These are phyloP conservation scores for Dipodomys stephensi DNA, from an alignment of 2,113 vertebrate species.

Conservation along the genomic window DNA sequence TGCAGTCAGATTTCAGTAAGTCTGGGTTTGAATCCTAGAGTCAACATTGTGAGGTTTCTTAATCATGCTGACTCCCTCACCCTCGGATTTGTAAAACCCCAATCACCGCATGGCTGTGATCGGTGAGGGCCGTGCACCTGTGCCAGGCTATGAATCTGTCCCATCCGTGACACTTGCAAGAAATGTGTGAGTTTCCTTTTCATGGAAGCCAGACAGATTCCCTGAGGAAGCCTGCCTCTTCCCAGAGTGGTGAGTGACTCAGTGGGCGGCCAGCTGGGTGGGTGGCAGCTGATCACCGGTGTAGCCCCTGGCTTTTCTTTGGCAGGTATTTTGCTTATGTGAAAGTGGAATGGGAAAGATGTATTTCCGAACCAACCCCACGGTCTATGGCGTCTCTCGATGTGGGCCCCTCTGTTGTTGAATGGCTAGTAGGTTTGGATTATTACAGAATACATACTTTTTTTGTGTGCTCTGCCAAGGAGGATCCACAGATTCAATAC, in stretches of 20 bases:
- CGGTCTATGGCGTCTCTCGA: not conserved
- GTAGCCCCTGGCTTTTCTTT: not conserved
- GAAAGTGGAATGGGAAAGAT: not conserved
- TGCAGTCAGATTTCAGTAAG: not conserved
- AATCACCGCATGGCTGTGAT: not conserved
- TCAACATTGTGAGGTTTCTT: not conserved
- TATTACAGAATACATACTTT: not conserved
- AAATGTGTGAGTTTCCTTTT: not conserved
- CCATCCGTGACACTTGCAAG: not conserved
- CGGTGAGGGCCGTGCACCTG: not conserved
- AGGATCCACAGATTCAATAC: not conserved
- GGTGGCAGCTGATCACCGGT: no score
- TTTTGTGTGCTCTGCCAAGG: not conserved
- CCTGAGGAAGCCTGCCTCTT: not conserved
- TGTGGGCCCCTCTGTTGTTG: not conserved
- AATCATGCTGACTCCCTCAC: not conserved
- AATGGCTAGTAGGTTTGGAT: constrained; percentile 13
- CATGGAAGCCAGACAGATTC: not conserved
- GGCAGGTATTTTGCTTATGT: not conserved
- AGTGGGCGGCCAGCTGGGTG: no score
- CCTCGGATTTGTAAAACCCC: not conserved
- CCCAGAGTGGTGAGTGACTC: no score
- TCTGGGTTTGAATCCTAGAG: not conserved
- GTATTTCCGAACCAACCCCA: not conserved
- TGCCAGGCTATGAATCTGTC: not conserved